Base-by-base conservation (phyloP, 2,888 invertebrate species). In the Drosophila tripunctata region DNA sequence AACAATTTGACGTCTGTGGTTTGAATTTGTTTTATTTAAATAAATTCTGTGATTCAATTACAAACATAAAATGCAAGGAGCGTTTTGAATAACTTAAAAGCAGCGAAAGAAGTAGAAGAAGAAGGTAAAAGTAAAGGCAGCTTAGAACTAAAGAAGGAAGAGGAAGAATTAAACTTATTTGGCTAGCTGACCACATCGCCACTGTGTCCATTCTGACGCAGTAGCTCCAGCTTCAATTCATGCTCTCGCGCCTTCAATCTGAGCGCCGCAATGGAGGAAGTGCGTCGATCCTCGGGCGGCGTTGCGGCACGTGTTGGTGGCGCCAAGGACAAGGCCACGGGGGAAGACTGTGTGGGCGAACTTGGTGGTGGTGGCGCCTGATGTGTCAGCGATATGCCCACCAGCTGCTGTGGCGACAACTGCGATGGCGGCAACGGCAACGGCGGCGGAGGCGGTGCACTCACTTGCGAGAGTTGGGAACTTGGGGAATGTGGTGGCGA, bases 211-310 rank as follows among this genome's bases (percentile, higher is more conserved):
- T 95, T 94, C 87, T 96, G 96, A 52, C 96, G 93, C 54, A 96
- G 90, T 93, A 96, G 94, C 91, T 96, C 97, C 81, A 97, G 92
- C 89, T 96, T 94, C 44, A 97, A 92, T 90, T 97, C 97, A 90
- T 97, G 97, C 90, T 98, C 97, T 50, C 97, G 93, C 0, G 98
- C 98, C 78, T 97, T 97, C 83, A 97, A 93, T 74, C 98, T 93
- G 33, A 98, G 92, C 0, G 96, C 95, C 0, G 97, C 97, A 80
- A 97, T 97, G 87, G 97, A 97, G 24, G 96, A 96, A 80, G 96
- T 96, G 80, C 97, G 92, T 73, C 96, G 93, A 90, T 97, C 96
- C 57, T 96, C 95, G 72, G 96, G 96, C 21, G 94, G 95, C 0
- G 93, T 89, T 19, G 82, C 69, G 1, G 88, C 65, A 31, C 89